phyloP scores from a whole-genome alignment of 1,140 invertebrate species.

The Reticulitermes speratus region DNA sequence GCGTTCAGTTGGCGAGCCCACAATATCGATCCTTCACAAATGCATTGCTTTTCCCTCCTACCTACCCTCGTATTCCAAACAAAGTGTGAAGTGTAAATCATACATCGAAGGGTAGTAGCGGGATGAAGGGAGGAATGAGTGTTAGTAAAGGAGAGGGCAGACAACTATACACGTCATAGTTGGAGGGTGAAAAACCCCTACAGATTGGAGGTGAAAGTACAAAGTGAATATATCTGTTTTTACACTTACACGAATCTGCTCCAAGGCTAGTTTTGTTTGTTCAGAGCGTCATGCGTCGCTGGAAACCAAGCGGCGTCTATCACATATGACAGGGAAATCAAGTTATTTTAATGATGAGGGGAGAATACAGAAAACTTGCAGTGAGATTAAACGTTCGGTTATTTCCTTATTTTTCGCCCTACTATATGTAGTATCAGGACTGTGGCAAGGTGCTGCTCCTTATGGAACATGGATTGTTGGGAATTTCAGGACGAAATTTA shows the following conservation, averaged over 20 bases:
- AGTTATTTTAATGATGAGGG: too few relatives aligned
- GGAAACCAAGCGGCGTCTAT: too few relatives aligned
- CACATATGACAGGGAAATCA: too few relatives aligned
- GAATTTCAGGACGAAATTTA: too few relatives aligned
- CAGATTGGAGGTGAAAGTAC: slow-evolving; percentile 12
- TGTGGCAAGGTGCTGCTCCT: too few relatives aligned
- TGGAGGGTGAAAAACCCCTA: background rate
- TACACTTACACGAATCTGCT: background rate
- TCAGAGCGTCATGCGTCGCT: too few relatives aligned
- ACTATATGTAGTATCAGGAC: too few relatives aligned
- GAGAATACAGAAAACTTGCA: too few relatives aligned
- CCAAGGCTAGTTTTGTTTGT: too few relatives aligned
- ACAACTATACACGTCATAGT: slow-evolving; percentile 11
- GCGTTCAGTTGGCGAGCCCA: background rate
- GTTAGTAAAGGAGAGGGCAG: slow-evolving; percentile 8
- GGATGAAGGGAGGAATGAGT: background rate
- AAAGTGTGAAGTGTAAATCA: slow-evolving; percentile 28
- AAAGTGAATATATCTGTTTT: background rate
- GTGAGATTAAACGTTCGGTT: too few relatives aligned
- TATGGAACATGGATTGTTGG: too few relatives aligned
- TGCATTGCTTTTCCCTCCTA: slow-evolving; percentile 14
- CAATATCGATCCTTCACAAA: slow-evolving; percentile 21
- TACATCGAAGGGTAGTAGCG: slow-evolving; percentile 21
- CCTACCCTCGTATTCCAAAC: slow-evolving; percentile 13
- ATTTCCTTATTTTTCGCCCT: too few relatives aligned